A percentile compares a stretch with the other conserved stretches of the same genome.
Conservation (phyloP, 2,888 invertebrate genomes). For the Sericinus montela region DNA sequence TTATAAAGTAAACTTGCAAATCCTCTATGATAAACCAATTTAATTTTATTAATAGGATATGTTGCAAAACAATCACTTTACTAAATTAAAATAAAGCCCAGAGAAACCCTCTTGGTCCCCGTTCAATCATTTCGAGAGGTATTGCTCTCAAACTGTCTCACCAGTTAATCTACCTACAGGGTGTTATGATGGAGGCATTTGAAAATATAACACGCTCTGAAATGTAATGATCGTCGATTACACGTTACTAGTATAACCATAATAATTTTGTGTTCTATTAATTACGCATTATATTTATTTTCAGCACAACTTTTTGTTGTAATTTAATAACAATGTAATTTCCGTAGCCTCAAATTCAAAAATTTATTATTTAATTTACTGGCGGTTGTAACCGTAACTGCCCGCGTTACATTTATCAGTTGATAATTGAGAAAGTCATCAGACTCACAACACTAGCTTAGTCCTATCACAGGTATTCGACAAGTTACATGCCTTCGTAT, state of each 20-base stretch:
- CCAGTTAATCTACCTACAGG: slow-evolving; percentile 48
- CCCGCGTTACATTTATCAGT: no score
- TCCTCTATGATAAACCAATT: slow-evolving; percentile 41
- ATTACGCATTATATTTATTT: no score
- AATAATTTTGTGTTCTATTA: no score
- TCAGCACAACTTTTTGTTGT: no score
- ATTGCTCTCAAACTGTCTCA: slow-evolving; percentile 60
- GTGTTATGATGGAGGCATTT: slow-evolving; percentile 42
- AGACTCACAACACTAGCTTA: no score
- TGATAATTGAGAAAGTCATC: no score
- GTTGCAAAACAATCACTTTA: slow-evolving; percentile 74
- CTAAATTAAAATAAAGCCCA: slow-evolving; percentile 72
- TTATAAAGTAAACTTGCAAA: slow-evolving; percentile 21
- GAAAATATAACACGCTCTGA: slow-evolving; percentile 34
- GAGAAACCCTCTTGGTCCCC: slow-evolving; percentile 55
- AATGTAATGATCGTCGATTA: background rate
- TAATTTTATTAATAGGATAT: slow-evolving; percentile 47
- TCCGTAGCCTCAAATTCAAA: no score
- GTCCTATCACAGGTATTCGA: no score
- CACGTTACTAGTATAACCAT: no score
- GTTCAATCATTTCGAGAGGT: slow-evolving; percentile 75
- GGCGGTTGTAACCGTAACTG: no score
- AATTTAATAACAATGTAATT: no score
- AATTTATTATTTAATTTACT: background rate
- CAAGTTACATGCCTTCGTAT: no score